Percentiles rank a stretch among this genome's conserved stretches.
Evolutionary conservation across 2,797 vertebrate species (phyloP).

Genomic region (Argyrosomus regius): DNA sequence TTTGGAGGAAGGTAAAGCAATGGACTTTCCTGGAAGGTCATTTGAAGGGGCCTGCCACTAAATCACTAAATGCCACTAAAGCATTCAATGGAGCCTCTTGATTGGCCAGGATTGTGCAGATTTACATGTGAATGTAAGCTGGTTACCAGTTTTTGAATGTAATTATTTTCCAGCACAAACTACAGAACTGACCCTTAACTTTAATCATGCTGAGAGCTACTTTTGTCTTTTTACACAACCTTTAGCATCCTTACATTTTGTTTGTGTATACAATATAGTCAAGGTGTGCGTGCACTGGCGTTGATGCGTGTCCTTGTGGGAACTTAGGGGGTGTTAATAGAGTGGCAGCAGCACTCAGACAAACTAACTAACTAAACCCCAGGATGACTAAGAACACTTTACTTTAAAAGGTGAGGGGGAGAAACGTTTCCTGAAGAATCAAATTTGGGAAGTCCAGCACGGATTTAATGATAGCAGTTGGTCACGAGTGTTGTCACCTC

Average conservation of each 20-base stretch:
- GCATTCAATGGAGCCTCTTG: slow-evolving; percentile 53
- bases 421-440: neutral
- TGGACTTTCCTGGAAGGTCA: slow-evolving; percentile 73
- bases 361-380: slow-evolving; percentile 33
- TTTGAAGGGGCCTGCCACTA: slow-evolving; percentile 73
- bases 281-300: neutral
- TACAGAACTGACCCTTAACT: neutral
- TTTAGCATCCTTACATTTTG: neutral
- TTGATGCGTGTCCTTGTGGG: slow-evolving; percentile 11
- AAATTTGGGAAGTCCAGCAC: neutral
- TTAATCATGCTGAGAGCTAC: neutral
- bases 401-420: neutral
- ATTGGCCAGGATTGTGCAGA: slow-evolving; percentile 33
- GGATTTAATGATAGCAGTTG: neutral
- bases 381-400: slow-evolving; percentile 39
- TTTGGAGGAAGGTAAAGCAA: slow-evolving; percentile 58
- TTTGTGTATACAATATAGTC: slow-evolving; percentile 10
- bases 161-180: slow-evolving; percentile 56
- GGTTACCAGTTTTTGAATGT: slow-evolving; percentile 36
- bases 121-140: slow-evolving; percentile 68
- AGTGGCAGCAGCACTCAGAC: slow-evolving; percentile 32
- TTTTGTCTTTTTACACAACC: slow-evolving; percentile 1
- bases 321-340: slow-evolving; percentile 25
- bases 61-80: slow-evolving; percentile 67
- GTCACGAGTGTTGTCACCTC: neutral